These are phyloP conservation scores for Semotilus atromaculatus DNA, from an alignment of 2,797 vertebrate genomes.

Conservation along the genomic window DNA sequence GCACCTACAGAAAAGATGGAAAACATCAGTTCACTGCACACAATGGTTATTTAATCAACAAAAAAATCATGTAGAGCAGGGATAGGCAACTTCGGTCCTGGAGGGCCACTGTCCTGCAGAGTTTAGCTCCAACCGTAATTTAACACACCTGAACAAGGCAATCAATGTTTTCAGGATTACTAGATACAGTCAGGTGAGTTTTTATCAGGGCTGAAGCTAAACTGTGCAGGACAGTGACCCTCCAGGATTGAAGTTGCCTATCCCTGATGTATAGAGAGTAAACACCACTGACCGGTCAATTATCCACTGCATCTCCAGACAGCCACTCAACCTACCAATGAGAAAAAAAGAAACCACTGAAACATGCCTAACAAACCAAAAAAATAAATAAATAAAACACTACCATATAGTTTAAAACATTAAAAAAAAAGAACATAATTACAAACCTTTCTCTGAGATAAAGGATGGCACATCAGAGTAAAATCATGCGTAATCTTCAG, in stretches of 20 bases:
- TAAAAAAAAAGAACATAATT: not conserved
- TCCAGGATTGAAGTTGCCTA: too few species aligned
- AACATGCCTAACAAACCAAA: not conserved
- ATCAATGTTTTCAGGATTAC: too few species aligned
- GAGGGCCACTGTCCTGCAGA: too few species aligned
- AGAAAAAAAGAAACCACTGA: not conserved
- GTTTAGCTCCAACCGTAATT: too few species aligned
- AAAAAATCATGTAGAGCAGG: not conserved
- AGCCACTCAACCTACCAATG: not conserved
- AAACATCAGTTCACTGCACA: not conserved
- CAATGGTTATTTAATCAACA: not conserved
- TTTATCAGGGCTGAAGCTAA: too few species aligned
- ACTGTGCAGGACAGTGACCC: too few species aligned
- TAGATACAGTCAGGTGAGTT: too few species aligned
- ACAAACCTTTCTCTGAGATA: slow-evolving; percentile 17
- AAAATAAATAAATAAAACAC: too few species aligned
- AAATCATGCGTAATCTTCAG: slow-evolving; percentile 38
- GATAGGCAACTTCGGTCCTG: too few species aligned
- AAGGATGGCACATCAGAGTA: not conserved
- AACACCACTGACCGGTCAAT: not conserved
- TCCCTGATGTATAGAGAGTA: too few species aligned
- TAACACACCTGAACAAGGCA: too few species aligned
- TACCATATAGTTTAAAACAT: not conserved
- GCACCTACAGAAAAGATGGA: not conserved
- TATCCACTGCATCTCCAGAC: not conserved